Evolutionary conservation across 2,888 invertebrate species (phyloP).

Genomic region (Cistogaster globosa): DNA sequence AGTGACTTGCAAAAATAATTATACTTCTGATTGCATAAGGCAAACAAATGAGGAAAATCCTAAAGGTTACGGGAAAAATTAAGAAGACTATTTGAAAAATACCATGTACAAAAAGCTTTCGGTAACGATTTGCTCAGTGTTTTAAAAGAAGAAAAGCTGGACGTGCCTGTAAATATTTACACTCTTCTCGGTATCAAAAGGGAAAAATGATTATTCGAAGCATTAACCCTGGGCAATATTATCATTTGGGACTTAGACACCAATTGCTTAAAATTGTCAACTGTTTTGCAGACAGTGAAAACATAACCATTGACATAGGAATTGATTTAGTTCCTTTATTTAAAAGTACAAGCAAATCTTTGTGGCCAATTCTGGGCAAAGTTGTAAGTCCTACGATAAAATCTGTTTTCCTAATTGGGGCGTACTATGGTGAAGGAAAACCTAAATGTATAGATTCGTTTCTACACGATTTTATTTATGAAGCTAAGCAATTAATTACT

Average conservation of each 20-base stretch:
- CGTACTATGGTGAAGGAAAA: constrained; percentile 36
- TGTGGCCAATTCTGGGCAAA: constrained; percentile 46
- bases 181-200: no score
- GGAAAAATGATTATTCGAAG: no score
- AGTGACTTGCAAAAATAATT: no score
- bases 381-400: constrained; percentile 24
- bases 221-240: no score
- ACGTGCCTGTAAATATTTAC: no score
- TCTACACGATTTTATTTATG: constrained; percentile 50
- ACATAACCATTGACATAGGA: constrained; percentile 42
- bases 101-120: background rate
- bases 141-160: no score
- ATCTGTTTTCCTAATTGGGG: constrained; percentile 50
- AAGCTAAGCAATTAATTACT: constrained; percentile 44
- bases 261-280: background rate
- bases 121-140: no score
- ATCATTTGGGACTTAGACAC: no score
- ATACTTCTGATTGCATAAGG: no score
- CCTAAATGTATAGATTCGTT: constrained; percentile 36
- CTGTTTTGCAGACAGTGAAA: constrained; percentile 17
- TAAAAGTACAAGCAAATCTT: constrained; percentile 43
- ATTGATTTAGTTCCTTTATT: constrained; percentile 44
- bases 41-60: background rate
- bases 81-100: constrained; percentile 15
- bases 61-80: constrained; percentile 7